A percentile compares a stretch with the other conserved stretches of the same genome.
phyloP scores from a whole-genome alignment of 2,888 invertebrate species.

The Himalopsyche japonica region DNA sequence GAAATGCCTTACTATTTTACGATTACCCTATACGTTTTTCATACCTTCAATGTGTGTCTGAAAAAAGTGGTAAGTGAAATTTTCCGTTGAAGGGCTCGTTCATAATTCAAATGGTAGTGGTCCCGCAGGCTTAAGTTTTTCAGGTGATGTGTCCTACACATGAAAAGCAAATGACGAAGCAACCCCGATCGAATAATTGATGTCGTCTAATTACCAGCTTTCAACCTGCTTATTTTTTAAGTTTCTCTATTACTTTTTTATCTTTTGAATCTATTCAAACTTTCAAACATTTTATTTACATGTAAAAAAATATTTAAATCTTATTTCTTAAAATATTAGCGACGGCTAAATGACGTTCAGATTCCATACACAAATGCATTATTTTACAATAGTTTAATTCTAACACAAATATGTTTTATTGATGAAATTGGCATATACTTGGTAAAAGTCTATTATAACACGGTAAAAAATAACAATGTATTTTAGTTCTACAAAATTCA shows the following conservation, averaged over 20 bases:
- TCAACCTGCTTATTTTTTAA: neutral
- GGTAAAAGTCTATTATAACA: too few species aligned
- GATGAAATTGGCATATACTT: too few species aligned
- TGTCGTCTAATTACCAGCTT: neutral
- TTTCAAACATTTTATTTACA: neutral
- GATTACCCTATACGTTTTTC: neutral
- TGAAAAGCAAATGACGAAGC: neutral
- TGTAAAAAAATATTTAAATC: neutral
- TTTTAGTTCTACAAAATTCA: too few species aligned
- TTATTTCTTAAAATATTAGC: neutral
- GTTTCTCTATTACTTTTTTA: neutral
- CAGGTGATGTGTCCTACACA: neutral
- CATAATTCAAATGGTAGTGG: conserved; percentile 20
- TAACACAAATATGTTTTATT: too few species aligned
- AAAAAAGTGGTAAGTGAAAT: neutral
- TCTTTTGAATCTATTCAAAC: neutral
- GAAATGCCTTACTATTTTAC: neutral
- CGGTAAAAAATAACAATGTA: too few species aligned
- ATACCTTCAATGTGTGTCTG: neutral
- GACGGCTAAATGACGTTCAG: neutral
- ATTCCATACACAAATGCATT: too few species aligned
- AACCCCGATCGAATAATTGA: neutral
- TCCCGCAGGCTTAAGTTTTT: neutral
- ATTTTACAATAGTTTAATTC: too few species aligned
- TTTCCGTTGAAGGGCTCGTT: conserved; percentile 14